Conservation (phyloP, 2,888 invertebrate species). For the Spodoptera picta region DNA sequence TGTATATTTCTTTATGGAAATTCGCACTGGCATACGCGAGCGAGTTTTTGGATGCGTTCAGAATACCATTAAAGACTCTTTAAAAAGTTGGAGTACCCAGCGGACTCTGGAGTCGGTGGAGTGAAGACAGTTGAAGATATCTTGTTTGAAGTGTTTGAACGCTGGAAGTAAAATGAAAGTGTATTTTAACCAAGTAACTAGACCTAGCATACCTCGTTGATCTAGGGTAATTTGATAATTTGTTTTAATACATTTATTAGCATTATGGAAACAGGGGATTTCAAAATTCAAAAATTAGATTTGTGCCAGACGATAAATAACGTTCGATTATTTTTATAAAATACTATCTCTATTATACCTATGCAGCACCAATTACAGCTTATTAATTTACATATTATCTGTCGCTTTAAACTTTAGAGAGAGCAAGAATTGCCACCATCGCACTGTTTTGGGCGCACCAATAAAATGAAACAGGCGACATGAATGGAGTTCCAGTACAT, state of each 20-base stretch:
- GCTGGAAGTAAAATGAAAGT: constrained; percentile 68
- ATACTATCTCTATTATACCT: no score
- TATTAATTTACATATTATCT: no score
- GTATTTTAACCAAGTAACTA: no score
- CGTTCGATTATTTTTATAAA: no score
- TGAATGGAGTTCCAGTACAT: constrained; percentile 1
- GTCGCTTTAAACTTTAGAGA: constrained; percentile 1
- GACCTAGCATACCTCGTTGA: no score
- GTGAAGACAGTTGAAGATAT: constrained; percentile 84
- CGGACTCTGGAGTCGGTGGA: constrained; percentile 83
- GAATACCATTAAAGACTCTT: constrained; percentile 83
- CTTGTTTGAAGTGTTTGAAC: constrained; percentile 81
- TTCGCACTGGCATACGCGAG: constrained; percentile 68
- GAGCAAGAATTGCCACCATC: constrained; percentile 15
- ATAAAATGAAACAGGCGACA: constrained; percentile 18
- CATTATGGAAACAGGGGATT: neutral
- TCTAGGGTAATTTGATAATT: no score
- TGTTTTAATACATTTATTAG: neutral
- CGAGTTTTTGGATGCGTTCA: constrained; percentile 51
- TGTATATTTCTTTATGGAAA: constrained; percentile 29
- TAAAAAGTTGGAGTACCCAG: constrained; percentile 85
- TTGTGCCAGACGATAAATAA: neutral
- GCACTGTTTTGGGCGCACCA: constrained; percentile 6
- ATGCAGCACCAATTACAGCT: no score
- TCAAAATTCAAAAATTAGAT: neutral